A percentile compares a stretch with the other conserved stretches of the same genome.
Conservation (phyloP, 2,888 invertebrate genomes). For the Xanthia togata region DNA sequence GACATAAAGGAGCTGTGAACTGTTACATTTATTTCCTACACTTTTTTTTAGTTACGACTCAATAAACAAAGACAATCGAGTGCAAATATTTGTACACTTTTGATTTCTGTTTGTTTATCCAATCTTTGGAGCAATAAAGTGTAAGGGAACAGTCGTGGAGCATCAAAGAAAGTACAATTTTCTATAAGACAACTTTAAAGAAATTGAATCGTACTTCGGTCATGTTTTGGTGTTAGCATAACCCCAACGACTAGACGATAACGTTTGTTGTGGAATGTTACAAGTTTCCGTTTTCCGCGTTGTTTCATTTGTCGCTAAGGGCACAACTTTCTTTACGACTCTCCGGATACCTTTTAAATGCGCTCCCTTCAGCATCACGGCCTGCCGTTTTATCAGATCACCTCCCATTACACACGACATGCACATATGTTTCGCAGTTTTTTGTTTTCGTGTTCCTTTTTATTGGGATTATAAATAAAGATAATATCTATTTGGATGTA, state of each 20-base stretch:
- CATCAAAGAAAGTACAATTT: constrained; percentile 33
- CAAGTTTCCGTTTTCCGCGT: constrained; percentile 64
- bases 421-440: constrained; percentile 66
- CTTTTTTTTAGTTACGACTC: constrained; percentile 85
- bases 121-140: constrained; percentile 61
- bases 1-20: constrained; percentile 84
- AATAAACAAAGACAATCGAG: constrained; percentile 85
- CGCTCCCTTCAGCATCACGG: constrained; percentile 68
- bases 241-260: constrained; percentile 52
- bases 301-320: constrained; percentile 71
- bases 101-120: constrained; percentile 72
- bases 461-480: constrained; percentile 66
- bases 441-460: constrained; percentile 60
- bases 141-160: constrained; percentile 41
- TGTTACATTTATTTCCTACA: constrained; percentile 81
- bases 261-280: constrained; percentile 61
- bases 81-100: constrained; percentile 84
- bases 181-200: constrained; percentile 44
- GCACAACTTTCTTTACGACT: constrained; percentile 71
- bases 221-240: constrained; percentile 44
- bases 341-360: constrained; percentile 71
- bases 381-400: constrained; percentile 72
- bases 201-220: constrained; percentile 46
- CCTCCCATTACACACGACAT: constrained; percentile 67
- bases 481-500: constrained; percentile 48